Base-by-base conservation (phyloP, 1,140 invertebrate species). In the Lordiphosa clarofinis region DNA sequence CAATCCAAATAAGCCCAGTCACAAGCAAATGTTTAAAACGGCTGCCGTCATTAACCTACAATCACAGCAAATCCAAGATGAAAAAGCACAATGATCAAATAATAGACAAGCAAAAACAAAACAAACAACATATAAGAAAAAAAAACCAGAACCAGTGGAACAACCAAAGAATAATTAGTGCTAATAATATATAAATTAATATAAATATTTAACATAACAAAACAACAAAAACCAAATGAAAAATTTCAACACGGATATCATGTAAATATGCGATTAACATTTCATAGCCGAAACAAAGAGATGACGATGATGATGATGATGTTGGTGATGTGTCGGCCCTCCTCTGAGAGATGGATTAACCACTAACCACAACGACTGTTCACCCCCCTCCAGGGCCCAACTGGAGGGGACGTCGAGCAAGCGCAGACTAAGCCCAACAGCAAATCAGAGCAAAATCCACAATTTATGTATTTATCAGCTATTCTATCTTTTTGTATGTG, bases 161-260 rank as follows among this genome's bases (percentile, higher is more conserved):
- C 76, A 87, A 87, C 87, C 87, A 88, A 88, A 88, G 87, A 88
- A 86, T 87, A 78, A 76, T 87, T 88, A 88, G 78, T 87, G 86
- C 86, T 86, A 88, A 84, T 87, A 79, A 65, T 69, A 71, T 73
- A 73, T 76, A 74, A 76, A 73, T 86, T 65, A 71, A 66, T 69
- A 73, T 73, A 72, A 78, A 52, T 86, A 86, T 79, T 66, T 84
- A 84, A 76, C 74, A 53, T 79, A 79, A 84, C 63, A 56, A 63
- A 57, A 73, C 53, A 71, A 79, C 33, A 56, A 49, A 69, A 72
- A 82, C 68, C 63, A 84, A 76, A 76, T 67, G 56, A 65, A 72
- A 69, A 68, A 31, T 31, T 31, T 31, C 44, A 52, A 47, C 56
- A 68, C 49, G 69, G 40, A 62, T 40, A 46, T 52, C 47, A 56